These are phyloP conservation scores for Ormyrus nitidulus DNA, from an alignment of 2,888 invertebrate genomes.

Conservation along the genomic window DNA sequence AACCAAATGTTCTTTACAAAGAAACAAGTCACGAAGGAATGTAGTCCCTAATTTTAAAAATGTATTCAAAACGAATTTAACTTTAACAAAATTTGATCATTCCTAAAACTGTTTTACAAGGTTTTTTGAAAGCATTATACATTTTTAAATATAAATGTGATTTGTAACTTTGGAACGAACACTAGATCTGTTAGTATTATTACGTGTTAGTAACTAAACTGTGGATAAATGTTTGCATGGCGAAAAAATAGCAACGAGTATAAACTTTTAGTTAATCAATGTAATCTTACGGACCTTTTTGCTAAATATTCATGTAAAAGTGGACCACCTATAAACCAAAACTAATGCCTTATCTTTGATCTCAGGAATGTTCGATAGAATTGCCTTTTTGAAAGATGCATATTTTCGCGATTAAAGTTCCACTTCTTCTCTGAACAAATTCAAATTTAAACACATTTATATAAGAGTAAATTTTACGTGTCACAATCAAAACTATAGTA, in stretches of 20 bases:
- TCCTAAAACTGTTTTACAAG: no score
- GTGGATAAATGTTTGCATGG: constrained; percentile 1
- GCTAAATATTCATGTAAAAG: constrained; percentile 22
- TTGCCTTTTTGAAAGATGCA: constrained; percentile 45
- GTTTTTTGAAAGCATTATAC: background rate
- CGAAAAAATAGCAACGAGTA: background rate
- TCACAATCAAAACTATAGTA: constrained; percentile 43
- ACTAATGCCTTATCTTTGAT: constrained; percentile 56
- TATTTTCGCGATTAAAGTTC: constrained; percentile 34
- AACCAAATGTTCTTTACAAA: constrained; percentile 24
- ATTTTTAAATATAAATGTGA: constrained; percentile 7
- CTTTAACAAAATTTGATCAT: no score
- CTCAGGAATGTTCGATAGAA: constrained; percentile 56
- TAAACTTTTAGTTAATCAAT: constrained; percentile 11
- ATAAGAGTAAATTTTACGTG: constrained; percentile 2
- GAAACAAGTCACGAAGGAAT: constrained; percentile 12
- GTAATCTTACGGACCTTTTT: constrained; percentile 2
- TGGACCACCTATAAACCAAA: constrained; percentile 48
- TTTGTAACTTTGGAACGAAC: constrained; percentile 10
- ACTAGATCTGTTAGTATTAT: background rate
- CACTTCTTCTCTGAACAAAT: constrained; percentile 15
- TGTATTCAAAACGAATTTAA: background rate
- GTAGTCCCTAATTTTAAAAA: background rate
- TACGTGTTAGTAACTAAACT: constrained; percentile 6
- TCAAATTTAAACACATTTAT: no score